Conservation (phyloP, 2,113 vertebrate genomes). For the Limnothrissa miodon region DNA sequence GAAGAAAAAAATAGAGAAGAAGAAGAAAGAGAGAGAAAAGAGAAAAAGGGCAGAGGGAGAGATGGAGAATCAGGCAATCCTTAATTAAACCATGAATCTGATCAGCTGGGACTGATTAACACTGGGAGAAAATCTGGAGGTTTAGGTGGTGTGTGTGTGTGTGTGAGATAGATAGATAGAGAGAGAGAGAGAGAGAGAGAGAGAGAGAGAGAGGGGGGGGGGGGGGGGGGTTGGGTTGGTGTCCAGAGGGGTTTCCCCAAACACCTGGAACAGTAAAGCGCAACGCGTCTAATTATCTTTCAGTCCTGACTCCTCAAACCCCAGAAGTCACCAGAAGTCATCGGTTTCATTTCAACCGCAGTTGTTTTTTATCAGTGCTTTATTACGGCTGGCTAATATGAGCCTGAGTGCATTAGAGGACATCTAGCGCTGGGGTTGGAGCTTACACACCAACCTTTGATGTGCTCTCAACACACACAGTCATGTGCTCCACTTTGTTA, state of each 20-base stretch:
- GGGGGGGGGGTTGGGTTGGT: too few species aligned
- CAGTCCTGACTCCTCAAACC: not conserved
- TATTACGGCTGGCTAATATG: not conserved
- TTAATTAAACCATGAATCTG: constrained; percentile 48
- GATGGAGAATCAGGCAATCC: constrained; percentile 19
- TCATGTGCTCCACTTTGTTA: not conserved
- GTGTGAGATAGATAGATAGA: too few species aligned
- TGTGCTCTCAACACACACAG: not conserved
- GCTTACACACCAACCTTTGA: not conserved
- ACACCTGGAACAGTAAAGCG: constrained; percentile 48
- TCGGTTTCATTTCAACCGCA: not conserved
- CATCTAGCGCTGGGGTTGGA: not conserved
- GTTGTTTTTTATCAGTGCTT: not conserved
- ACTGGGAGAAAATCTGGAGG: constrained; percentile 18
- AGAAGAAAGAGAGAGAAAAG: not conserved
- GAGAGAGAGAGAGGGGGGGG: too few species aligned
- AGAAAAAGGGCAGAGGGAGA: not conserved
- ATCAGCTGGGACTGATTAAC: constrained; percentile 47
- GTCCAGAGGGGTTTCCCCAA: constrained; percentile 35
- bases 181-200: too few species aligned
- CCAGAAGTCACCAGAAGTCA: not conserved
- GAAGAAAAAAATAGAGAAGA: not conserved
- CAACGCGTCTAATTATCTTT: not conserved
- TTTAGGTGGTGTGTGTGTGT: not conserved
- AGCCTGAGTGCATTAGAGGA: not conserved